Evolutionary conservation across 2,888 invertebrate genomes (phyloP).

Genomic region (Tenthredo distinguenda): DNA sequence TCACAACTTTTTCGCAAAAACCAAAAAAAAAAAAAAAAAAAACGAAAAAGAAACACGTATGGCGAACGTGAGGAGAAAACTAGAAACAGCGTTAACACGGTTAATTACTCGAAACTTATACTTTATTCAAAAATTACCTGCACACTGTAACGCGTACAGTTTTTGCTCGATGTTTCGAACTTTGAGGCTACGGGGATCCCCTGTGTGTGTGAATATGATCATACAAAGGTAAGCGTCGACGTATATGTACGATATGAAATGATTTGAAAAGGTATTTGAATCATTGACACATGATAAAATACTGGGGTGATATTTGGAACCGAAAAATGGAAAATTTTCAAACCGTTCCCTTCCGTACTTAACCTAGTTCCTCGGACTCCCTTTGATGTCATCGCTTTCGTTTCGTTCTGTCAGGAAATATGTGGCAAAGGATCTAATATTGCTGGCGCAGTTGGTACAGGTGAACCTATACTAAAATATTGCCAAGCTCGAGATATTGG

Average conservation of each 20-base stretch:
- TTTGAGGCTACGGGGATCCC: neutral
- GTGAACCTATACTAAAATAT: conserved; percentile 47
- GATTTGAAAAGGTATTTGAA: neutral
- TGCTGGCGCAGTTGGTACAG: conserved; percentile 58
- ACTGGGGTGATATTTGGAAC: neutral
- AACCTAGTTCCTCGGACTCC: conserved; percentile 55
- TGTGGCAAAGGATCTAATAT: conserved; percentile 68
- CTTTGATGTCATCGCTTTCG: conserved; percentile 66
- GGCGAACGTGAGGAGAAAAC: neutral
- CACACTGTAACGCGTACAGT: neutral
- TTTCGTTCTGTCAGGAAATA: conserved; percentile 67
- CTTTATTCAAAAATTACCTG: neutral
- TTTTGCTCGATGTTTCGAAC: neutral
- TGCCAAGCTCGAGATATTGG: conserved; percentile 44
- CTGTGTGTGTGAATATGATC: neutral
- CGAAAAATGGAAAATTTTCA: conserved; percentile 1
- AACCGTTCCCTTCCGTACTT: conserved; percentile 20
- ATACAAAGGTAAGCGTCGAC: neutral
- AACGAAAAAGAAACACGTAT: neutral
- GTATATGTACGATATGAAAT: neutral
- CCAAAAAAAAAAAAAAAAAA: neutral
- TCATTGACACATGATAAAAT: conserved; percentile 15
- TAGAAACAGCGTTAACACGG: neutral
- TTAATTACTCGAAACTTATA: neutral
- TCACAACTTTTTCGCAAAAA: neutral